Conservation (phyloP, 2,113 vertebrate genomes). For the Astur gentilis region DNA sequence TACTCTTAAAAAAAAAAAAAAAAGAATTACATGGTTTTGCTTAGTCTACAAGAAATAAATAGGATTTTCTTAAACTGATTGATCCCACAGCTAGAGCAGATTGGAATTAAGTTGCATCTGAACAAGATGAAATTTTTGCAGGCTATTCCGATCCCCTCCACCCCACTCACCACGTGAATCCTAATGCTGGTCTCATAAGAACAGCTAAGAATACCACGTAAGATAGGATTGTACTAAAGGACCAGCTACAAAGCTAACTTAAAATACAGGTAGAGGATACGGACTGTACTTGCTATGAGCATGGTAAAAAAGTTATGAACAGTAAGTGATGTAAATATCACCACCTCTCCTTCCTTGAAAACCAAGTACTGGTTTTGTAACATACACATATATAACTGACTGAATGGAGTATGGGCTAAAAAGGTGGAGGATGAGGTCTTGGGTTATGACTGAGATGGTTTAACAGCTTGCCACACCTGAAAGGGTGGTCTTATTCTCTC, state of each 20-base stretch:
- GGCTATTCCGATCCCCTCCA: too few species aligned
- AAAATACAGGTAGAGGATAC: neutral
- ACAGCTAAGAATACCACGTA: neutral
- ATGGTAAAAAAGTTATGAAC: neutral
- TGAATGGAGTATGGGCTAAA: neutral
- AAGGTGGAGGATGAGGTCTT: neutral
- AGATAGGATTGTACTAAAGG: neutral
- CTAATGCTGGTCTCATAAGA: neutral
- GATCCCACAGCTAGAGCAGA: neutral
- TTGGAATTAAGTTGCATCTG: neutral
- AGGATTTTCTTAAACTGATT: neutral
- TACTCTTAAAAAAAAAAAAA: constrained; percentile 69
- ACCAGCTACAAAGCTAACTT: neutral
- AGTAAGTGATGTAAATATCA: neutral
- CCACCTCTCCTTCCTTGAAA: neutral
- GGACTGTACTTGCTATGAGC: neutral
- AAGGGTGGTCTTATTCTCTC: neutral
- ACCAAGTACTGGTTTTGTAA: neutral
- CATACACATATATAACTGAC: neutral
- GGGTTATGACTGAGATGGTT: neutral
- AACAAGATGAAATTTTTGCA: neutral
- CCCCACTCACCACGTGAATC: neutral
- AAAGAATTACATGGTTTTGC: neutral
- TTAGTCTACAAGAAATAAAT: neutral
- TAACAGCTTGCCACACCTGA: neutral